Conservation (phyloP, 92 coral and sea anemone species). For the Galaxea fascicularis region DNA sequence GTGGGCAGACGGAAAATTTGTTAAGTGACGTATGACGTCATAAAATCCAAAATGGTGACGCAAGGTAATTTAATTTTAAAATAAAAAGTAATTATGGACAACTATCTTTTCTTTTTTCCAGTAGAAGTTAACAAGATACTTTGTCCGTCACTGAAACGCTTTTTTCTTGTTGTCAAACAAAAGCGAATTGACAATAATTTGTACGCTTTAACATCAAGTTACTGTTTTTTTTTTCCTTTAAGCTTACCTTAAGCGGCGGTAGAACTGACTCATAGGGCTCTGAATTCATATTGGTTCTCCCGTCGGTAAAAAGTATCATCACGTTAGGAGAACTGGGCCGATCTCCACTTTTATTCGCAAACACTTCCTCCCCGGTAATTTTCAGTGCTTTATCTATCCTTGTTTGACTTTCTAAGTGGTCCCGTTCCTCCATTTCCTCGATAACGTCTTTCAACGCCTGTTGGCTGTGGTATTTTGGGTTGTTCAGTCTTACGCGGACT, state of each 20-base stretch:
- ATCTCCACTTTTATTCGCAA: constrained; percentile 27
- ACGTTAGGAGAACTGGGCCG: constrained; percentile 70
- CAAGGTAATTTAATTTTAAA: too few species aligned
- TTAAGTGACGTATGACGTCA: too few species aligned
- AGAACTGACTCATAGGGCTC: not conserved
- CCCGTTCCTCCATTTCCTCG: not conserved
- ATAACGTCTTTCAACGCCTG: not conserved
- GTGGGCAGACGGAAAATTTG: too few species aligned
- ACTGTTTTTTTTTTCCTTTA: too few species aligned
- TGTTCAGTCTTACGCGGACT: not conserved
- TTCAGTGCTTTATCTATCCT: constrained; percentile 22
- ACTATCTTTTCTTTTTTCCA: too few species aligned
- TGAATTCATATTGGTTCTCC: not conserved
- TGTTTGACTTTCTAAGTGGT: not conserved
- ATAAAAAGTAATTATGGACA: too few species aligned
- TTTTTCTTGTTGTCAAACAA: too few species aligned
- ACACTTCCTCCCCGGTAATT: not conserved
- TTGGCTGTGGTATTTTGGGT: not conserved
- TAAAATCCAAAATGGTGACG: too few species aligned
- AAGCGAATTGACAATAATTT: too few species aligned
- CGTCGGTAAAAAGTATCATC: constrained; percentile 75
- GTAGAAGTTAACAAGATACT: too few species aligned
- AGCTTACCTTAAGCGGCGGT: not conserved
- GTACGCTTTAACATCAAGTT: too few species aligned
- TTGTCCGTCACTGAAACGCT: too few species aligned